Evolutionary conservation across 1,140 invertebrate species (phyloP), one percentile per base, ranked within the genome.

Genomic region (Charaxes varanes): DNA sequence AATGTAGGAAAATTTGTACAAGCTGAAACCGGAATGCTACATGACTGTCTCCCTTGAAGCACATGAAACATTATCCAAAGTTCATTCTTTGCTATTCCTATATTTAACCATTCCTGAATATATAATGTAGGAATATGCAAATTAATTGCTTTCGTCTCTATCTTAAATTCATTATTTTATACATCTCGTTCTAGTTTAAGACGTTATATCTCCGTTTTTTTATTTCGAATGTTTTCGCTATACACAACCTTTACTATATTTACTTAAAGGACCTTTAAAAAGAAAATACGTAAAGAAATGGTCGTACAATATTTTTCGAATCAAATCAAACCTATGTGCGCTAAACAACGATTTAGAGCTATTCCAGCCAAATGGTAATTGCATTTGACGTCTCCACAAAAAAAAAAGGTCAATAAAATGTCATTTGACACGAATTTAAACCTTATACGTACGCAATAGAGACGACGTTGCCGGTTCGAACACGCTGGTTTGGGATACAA

Each of bases 341-440:
- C 13, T 45, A 52, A 54, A 59, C 48, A 55, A 36, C 34, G 31
- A 53, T 54, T 61, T 42, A 33, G 34, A 30, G 36, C 23, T 41
- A 38, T 46, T 41, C 27, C 49, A 10, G 30, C 27, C 46, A 28
- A 55, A 56, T 41, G 42, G 30, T 43, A 49, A 56, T 56, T 49
- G 42, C 48, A 41, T 51, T 52, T 60, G 56, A 45, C 28, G 22
- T 45, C 21, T 43, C 45, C 31, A 42, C 19, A 6, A 7, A 16
- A 5, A 24, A 36, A 26, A 36, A 36, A 16, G 13, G 11, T 15
- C 15, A 24, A n/a, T 24, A 36, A 13, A 11, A 33, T 6, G 18
- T 19, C n/a, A 8, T 13, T 10, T 47, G 32, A 10, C 27, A 42
- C 41, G 26, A 61, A 37, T 50, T 40, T 64, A 22, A 24, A 13